phyloP scores from a whole-genome alignment of 2,113 vertebrate species.

The Gnathonemus longibarbis region DNA sequence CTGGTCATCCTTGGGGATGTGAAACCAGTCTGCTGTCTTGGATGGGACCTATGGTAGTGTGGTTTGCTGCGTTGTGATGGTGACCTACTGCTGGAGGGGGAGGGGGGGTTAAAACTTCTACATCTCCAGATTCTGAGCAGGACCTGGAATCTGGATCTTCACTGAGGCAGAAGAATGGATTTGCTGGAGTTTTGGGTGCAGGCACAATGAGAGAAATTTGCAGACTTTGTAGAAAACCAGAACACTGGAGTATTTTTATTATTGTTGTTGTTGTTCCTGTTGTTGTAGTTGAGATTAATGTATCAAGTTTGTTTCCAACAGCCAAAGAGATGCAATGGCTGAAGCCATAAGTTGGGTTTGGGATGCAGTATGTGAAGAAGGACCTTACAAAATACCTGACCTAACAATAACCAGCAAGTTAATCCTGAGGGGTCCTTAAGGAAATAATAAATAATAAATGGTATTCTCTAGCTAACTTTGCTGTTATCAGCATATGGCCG shows the following conservation, averaged over 20 bases:
- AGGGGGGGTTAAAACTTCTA: not conserved
- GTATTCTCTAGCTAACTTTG: conserved; percentile 5
- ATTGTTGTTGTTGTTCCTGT: not conserved
- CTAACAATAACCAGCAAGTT: conserved; percentile 30
- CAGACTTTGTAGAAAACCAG: conserved; percentile 17
- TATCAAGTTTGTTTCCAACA: conserved; percentile 35
- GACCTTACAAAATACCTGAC: conserved; percentile 17
- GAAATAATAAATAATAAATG: conserved; percentile 10
- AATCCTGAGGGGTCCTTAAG: conserved; percentile 23
- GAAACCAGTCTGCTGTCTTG: not conserved
- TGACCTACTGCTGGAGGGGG: not conserved
- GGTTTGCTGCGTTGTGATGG: not conserved
- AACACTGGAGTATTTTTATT: conserved; percentile 44
- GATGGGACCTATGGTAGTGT: not conserved
- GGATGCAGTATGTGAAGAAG: not conserved
- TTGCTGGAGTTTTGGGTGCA: not conserved
- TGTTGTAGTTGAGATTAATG: conserved; percentile 20
- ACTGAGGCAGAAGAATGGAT: conserved; percentile 32
- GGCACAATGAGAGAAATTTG: not conserved
- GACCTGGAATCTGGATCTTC: conserved; percentile 20
- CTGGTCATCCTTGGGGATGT: not conserved
- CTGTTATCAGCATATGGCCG: not conserved
- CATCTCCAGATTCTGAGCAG: conserved; percentile 15
- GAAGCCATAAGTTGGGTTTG: conserved; percentile 27
- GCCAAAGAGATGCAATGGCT: conserved; percentile 44